These are phyloP conservation scores for Ichneumon xanthorius DNA, from an alignment of 2,888 invertebrate genomes.

Conservation along the genomic window DNA sequence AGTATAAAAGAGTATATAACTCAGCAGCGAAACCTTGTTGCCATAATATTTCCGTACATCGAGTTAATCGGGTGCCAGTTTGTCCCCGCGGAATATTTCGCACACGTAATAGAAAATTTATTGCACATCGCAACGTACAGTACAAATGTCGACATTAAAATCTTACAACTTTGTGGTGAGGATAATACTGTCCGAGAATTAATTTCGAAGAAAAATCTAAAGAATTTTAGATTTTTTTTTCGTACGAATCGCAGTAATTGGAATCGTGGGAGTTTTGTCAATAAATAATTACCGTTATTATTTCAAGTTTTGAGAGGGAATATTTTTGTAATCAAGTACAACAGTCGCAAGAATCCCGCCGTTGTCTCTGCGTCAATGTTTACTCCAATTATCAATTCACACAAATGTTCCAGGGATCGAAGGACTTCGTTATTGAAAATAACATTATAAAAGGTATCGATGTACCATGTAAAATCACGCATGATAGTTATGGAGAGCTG, in stretches of 20 bases:
- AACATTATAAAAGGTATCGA: slow-evolving; percentile 69
- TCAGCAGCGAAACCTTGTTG: neutral
- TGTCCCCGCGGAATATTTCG: neutral
- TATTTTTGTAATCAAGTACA: neutral
- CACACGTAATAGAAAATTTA: no score
- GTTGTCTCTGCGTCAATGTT: neutral
- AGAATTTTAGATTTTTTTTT: no score
- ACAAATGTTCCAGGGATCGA: slow-evolving; percentile 31
- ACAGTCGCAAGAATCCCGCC: neutral
- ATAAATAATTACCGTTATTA: neutral
- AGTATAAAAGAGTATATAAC: neutral
- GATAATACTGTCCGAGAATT: neutral
- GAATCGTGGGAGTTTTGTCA: neutral
- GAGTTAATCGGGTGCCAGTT: neutral
- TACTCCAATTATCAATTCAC: neutral
- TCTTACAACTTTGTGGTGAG: neutral
- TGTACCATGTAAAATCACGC: neutral
- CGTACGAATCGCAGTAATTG: neutral
- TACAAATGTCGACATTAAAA: neutral
- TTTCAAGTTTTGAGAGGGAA: no score
- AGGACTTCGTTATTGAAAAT: slow-evolving; percentile 68
- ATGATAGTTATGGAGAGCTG: slow-evolving; percentile 68
- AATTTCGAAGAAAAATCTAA: no score
- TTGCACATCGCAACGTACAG: neutral
- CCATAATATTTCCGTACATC: neutral